Percentiles rank a stretch among this genome's conserved stretches.
phyloP scores from a whole-genome alignment of 2,888 invertebrate species.

The Monochamus alternatus region DNA sequence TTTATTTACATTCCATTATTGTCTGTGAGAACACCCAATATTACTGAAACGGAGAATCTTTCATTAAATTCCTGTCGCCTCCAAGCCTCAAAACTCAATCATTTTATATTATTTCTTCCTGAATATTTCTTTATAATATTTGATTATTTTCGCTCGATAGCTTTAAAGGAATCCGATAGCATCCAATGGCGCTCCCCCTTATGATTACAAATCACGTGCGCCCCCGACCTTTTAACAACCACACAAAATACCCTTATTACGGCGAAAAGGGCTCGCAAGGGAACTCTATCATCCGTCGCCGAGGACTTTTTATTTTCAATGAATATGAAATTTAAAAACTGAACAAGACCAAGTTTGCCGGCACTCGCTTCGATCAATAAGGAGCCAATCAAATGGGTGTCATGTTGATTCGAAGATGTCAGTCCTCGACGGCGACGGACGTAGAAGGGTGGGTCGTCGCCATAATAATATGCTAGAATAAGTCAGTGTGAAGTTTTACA shows the following conservation, averaged over 20 bases:
- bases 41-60: constrained; percentile 21
- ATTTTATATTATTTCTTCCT: constrained; percentile 19
- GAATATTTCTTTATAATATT: constrained; percentile 36
- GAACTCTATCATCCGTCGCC: constrained; percentile 47
- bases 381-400: constrained; percentile 47
- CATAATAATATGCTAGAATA: no score
- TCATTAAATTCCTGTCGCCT: constrained; percentile 39
- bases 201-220: constrained; percentile 37
- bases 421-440: background rate
- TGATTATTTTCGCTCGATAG: constrained; percentile 32
- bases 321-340: constrained; percentile 56
- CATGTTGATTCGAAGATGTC: constrained; percentile 36
- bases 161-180: constrained; percentile 28
- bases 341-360: constrained; percentile 49
- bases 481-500: no score
- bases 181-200: constrained; percentile 29
- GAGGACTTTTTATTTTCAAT: constrained; percentile 56
- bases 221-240: constrained; percentile 34
- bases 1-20: background rate
- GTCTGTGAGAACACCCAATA: background rate
- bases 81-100: constrained; percentile 23
- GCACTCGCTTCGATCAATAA: constrained; percentile 50
- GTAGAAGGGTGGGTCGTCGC: constrained; percentile 9
- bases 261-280: constrained; percentile 44
- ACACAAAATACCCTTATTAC: constrained; percentile 43